Evolutionary conservation across 2,888 invertebrate genomes (phyloP), one percentile per base, ranked within the genome.

Genomic region (Papilio gigon): DNA sequence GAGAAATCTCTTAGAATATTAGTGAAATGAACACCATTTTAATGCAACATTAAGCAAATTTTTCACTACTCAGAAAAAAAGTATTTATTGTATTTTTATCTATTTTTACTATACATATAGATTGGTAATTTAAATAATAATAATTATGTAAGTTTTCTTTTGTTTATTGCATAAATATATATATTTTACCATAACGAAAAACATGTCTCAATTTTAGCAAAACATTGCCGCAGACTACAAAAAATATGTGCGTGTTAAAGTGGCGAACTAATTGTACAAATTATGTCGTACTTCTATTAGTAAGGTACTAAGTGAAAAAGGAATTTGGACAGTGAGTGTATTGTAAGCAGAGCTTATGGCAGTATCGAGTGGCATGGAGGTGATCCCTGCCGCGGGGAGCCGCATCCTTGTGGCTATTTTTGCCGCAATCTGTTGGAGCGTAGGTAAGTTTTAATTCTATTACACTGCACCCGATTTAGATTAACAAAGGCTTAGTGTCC

Each of bases 401-500:
- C 90, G 89, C 85, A 85, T 90, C 77, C 82, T 88, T 72, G 89
- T 90, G 87, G 91, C 88, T 61, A 89, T 91, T 80, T 85, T 90
- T 76, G 86, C 88, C 74, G 88, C 88, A 22, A 84, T 88, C 71
- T 89, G 91, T 74, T 91, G 90, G 90, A 89, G 89, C 75, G 89
- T 91, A 83, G 91, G 91, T 92, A 75, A 89, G 90, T 84, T 70
- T 35, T 64, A 25, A 27, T 53, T 25, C 33, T 53, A 50, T 22
- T 40, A 66, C 8, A 25, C 4, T n/a, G 22, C 30, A 17, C 11
- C 30, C 17, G 9, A 1, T 59, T 59, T 22, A 59, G 5, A 35
- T 59, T 22, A 37, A 5, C 47, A 20, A 47, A 47, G 47, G 11
- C n/a, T n/a, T n/a, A n/a, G n/a, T n/a, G n/a, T n/a, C n/a, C n/a